Evolutionary conservation across 2,888 invertebrate genomes (phyloP).

Genomic region (Oxycera nigricornis): DNA sequence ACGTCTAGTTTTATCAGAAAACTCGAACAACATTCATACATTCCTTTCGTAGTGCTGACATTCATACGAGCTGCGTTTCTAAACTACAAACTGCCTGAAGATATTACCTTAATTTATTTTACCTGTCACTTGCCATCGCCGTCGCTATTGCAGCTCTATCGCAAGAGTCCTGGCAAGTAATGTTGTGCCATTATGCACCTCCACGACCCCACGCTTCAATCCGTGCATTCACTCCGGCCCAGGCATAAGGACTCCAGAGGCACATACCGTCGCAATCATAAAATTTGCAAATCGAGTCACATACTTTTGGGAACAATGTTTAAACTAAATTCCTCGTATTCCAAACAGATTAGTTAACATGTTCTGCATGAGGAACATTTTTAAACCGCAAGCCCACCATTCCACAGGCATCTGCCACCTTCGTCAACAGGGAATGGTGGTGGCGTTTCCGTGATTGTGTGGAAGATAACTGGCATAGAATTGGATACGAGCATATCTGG

Average conservation of each 20-base stretch:
- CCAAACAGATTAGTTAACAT: conserved; percentile 43
- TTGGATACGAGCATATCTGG: conserved; percentile 16
- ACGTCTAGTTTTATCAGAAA: not conserved
- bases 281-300: conserved; percentile 42
- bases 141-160: conserved; percentile 8
- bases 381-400: conserved; percentile 32
- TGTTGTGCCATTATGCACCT: conserved; percentile 16
- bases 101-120: conserved; percentile 39
- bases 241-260: conserved; percentile 6
- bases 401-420: not conserved
- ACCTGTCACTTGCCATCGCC: conserved; percentile 37
- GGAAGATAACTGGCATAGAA: conserved; percentile 3
- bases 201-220: conserved; percentile 6
- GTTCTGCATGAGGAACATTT: conserved; percentile 42
- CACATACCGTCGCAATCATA: conserved; percentile 39
- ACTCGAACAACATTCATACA: not conserved
- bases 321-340: conserved; percentile 43
- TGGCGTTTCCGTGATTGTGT: conserved; percentile 30
- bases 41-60: conserved; percentile 27
- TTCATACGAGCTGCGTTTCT: conserved; percentile 32
- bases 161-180: not conserved
- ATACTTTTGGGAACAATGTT: conserved; percentile 42
- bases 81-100: conserved; percentile 37
- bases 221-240: not conserved
- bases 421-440: not conserved